Conservation (phyloP, 2,888 invertebrate genomes). For the Agriotes lineatus region DNA sequence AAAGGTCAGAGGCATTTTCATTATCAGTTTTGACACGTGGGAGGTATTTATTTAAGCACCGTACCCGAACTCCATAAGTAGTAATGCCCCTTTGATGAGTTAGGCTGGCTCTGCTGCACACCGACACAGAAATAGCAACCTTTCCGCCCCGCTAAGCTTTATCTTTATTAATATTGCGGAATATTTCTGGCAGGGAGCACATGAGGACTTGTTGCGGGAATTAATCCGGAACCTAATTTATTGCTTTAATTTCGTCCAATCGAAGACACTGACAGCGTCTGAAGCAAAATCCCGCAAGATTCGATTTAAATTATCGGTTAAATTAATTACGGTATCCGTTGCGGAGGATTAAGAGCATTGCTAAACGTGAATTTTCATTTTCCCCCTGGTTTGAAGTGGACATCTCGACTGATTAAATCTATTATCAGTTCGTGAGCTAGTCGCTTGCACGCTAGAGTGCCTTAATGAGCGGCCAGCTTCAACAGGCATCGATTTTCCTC, state of each 20-base stretch:
- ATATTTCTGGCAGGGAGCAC: background rate
- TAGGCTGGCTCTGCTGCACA: too few relatives aligned
- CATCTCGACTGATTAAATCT: constrained; percentile 48
- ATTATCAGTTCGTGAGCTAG: constrained; percentile 46
- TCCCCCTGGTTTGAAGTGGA: constrained; percentile 39
- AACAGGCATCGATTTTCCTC: constrained; percentile 29
- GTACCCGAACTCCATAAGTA: too few relatives aligned
- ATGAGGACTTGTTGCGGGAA: constrained; percentile 1
- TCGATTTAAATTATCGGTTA: constrained; percentile 23
- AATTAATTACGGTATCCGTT: constrained; percentile 34
- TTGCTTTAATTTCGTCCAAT: constrained; percentile 1
- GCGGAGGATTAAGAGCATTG: constrained; percentile 23
- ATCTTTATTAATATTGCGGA: background rate
- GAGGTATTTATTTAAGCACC: too few relatives aligned
- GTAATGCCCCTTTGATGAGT: too few relatives aligned
- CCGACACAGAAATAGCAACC: background rate
- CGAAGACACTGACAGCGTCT: background rate
- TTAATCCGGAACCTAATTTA: constrained; percentile 11
- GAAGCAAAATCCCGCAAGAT: constrained; percentile 5
- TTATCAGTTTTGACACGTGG: too few relatives aligned
- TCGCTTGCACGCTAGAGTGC: constrained; percentile 47
- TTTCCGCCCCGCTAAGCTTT: background rate
- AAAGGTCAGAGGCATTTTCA: too few relatives aligned
- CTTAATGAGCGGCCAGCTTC: constrained; percentile 39
- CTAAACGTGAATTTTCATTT: constrained; percentile 37